Evolutionary conservation across 2,113 vertebrate species (phyloP), one percentile per base, ranked within the genome.

Genomic region (Odontophorus gujanensis): DNA sequence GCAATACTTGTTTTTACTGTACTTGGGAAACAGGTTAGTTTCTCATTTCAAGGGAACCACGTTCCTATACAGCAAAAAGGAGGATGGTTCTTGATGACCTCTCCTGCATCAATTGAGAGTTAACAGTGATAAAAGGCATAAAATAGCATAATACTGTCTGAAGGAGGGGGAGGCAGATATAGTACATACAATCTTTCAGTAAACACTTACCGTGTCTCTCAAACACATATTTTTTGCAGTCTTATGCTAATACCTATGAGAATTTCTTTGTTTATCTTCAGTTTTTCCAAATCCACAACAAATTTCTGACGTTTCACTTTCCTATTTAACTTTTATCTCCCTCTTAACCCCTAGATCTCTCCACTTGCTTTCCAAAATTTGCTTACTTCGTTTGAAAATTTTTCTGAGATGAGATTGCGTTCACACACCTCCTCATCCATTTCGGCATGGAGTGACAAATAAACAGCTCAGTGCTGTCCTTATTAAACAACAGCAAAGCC

Each of bases 351-450:
- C 15, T 50, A 7, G 67, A 42, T 87, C 43, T 18, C 45, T 87
- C 25, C 40, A 59, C 34, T 74, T 89, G 59, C 87, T 77, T 92
- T 82, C 38, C 32, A 71, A 82, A 92, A 77, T 77, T 80, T 85
- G 0, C 6, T 76, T 36, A 7, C 1, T 74, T 81, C 63, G 32
- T 74, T 83, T 80, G 38, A 92, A 90, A 61, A 18, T 32, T 92
- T 71, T 67, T 89, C 69, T 85, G 40, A 82, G 43, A 63, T 77
- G 34, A 32, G 13, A 18, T 6, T 74, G 65, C 25, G 24, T 50
- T 68, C 66, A 2, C 15, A 11, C 47, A 16, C 1, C 25, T 14
- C 40, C 40, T 24, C 34, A 47, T 71, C 55, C 16, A 2, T 82
- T 89, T 79, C 85, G 73, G 20, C 13, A 12, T n/a, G 24, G 34